A percentile compares a stretch with the other conserved stretches of the same genome.
phyloP scores from a whole-genome alignment of 2,113 vertebrate species.

The Microtus richardsoni region DNA sequence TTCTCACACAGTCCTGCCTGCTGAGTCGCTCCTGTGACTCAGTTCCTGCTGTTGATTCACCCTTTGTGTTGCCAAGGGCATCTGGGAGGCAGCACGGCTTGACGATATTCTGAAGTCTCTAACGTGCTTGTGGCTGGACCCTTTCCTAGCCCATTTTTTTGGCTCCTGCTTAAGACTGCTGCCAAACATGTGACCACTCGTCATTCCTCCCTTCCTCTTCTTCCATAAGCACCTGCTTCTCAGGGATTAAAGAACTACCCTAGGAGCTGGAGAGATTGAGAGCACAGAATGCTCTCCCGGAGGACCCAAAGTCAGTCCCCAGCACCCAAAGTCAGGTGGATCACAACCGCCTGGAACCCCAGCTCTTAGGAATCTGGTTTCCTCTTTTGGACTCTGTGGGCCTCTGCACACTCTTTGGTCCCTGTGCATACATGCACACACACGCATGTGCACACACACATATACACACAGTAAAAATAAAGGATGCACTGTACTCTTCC shows the following conservation, averaged over 20 bases:
- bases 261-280: not conserved
- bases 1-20: not conserved
- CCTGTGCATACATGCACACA: no score
- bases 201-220: not conserved
- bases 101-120: not conserved
- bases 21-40: conserved; percentile 16
- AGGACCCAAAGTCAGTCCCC: not conserved
- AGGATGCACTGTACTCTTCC: not conserved
- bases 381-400: not conserved
- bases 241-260: not conserved
- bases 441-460: not conserved
- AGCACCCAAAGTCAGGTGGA: not conserved
- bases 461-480: not conserved
- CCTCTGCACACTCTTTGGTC: not conserved
- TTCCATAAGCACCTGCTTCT: not conserved
- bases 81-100: not conserved
- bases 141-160: conserved; percentile 43
- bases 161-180: not conserved
- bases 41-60: not conserved
- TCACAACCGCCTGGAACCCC: not conserved
- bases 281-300: not conserved
- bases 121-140: not conserved
- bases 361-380: not conserved
- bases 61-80: not conserved
- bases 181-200: not conserved